phyloP scores from a whole-genome alignment of 2,113 vertebrate genomes.

The Candoia aspera region DNA sequence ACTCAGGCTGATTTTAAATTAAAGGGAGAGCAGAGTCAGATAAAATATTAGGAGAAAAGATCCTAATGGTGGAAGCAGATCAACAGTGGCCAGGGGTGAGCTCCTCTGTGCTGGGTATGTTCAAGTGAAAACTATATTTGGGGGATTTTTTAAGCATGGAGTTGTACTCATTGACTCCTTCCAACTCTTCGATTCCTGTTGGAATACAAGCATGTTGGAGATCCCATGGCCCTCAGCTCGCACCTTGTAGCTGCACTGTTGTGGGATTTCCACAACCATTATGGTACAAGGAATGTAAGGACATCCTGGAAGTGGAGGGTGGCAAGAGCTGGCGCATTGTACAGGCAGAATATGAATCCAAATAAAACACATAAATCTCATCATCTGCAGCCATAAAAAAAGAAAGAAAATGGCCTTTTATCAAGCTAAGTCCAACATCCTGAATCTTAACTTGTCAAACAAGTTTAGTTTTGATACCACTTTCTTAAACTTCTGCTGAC shows the following conservation, averaged over 20 bases:
- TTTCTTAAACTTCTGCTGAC: constrained; percentile 71
- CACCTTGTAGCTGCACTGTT: neutral
- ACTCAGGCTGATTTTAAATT: neutral
- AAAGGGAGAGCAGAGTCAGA: neutral
- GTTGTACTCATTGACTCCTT: neutral
- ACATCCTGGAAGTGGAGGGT: neutral
- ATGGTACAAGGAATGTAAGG: neutral
- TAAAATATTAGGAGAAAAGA: neutral
- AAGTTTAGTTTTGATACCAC: constrained; percentile 66
- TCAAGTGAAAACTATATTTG: neutral
- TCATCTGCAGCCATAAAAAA: constrained; percentile 43
- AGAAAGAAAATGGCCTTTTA: constrained; percentile 54
- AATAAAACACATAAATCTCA: constrained; percentile 27
- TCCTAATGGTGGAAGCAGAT: neutral
- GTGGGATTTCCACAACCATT: neutral
- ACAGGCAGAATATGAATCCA: neutral
- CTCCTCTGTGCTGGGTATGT: neutral
- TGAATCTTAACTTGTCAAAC: constrained; percentile 68
- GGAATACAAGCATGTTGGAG: neutral
- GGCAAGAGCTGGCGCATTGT: neutral
- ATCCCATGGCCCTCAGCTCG: neutral
- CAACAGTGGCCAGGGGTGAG: neutral
- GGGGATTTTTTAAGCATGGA: neutral
- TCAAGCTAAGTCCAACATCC: constrained; percentile 57
- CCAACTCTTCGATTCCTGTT: neutral